Evolutionary conservation across 2,888 invertebrate genomes (phyloP), one percentile per base, ranked within the genome.

Genomic region (Dryadula phaetusa): DNA sequence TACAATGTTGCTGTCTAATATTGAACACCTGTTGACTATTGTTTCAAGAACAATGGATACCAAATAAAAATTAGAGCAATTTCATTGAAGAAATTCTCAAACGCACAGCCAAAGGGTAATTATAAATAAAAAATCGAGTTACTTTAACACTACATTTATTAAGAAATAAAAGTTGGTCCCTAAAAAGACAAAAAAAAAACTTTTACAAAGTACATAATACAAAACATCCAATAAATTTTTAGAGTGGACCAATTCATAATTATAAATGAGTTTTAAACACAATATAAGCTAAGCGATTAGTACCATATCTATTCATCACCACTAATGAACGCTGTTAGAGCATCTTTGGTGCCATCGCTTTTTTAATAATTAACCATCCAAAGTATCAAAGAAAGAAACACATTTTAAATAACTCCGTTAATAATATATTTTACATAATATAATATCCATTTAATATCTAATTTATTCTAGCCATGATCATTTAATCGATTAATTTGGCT

Each of bases 401-500:
- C 72, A 73, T 64, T 66, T 73, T 72, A 37, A 77, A 80, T 79
- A 74, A 77, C 77, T 77, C 78, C 70, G 75, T 78, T 76, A 78
- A 82, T 78, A 77, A 77, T 77, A 81, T 81, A 80, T 79, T 84
- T 82, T 85, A 86, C 80, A 85, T 79, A 79, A 52, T 28, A 52
- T 88, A 88, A 87, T 88, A 88, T 88, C 88, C 87, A 86, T 77
- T 72, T 83, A 82, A 82, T 80, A 81, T 82, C 78, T 77, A 77
- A 79, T 68, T 76, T 82, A 82, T 72, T 75, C 73, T 74, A 77
- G 67, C 28, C 75, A 71, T 76, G 62, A 60, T 70, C 60, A 60
- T 66, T 54, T 18, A 70, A 67, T 64, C 49, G 71, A 66, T 72
- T 71, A 73, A 72, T 77, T 75, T 77, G 72, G 75, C 72, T 71